phyloP scores from a whole-genome alignment of 2,888 invertebrate species.

The Globia sparganii region DNA sequence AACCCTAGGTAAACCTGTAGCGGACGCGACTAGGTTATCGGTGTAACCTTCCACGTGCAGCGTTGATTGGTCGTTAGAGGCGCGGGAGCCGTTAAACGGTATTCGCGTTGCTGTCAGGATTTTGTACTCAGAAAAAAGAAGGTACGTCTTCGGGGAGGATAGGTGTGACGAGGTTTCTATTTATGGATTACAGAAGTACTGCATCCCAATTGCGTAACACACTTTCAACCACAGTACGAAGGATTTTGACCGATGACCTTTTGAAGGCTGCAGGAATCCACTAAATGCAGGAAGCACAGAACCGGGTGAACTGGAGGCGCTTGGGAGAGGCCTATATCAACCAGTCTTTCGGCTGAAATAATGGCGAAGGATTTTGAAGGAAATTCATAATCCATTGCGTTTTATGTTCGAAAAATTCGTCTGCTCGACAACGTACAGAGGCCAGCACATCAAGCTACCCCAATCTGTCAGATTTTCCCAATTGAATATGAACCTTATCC shows the following conservation, averaged over 20 bases:
- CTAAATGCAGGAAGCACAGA: no score
- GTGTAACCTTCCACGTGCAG: constrained; percentile 55
- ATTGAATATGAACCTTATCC: no score
- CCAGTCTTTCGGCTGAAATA: neutral
- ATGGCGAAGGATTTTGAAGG: neutral
- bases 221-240: neutral
- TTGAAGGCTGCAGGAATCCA: no score
- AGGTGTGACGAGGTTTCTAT: neutral
- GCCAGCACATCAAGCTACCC: no score
- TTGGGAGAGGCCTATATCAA: neutral
- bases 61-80: constrained; percentile 73
- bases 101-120: constrained; percentile 40
- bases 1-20: constrained; percentile 26
- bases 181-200: neutral
- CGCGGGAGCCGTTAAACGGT: constrained; percentile 40
- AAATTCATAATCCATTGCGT: neutral
- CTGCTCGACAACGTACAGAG: no score
- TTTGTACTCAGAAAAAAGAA: neutral
- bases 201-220: neutral
- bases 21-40: constrained; percentile 42
- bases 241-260: neutral
- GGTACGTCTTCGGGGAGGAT: neutral
- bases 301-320: no score
- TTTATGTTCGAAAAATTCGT: neutral
- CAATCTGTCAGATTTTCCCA: no score